Base-by-base conservation (phyloP, 2,888 invertebrate genomes). In the Melipona beecheii region DNA sequence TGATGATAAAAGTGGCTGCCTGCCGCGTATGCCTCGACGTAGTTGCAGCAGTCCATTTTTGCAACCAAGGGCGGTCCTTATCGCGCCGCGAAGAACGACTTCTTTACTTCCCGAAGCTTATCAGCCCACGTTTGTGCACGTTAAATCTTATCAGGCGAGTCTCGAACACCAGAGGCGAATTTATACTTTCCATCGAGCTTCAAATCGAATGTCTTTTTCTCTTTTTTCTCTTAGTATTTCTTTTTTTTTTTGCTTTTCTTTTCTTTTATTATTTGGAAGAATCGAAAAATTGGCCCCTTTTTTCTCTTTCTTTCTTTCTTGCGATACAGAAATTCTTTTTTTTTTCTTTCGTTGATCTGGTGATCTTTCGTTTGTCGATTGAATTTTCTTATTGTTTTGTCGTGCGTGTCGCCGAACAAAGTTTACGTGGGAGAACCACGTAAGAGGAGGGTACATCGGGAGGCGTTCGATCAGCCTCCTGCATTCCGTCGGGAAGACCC, bases 41-140 rank as follows among this genome's bases (percentile, higher is more conserved):
- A 93, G 90, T 94, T 94, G 86, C 94, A 94, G 87, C 94, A 94
- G 92, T 94, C 93, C 94, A 94, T 94, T 74, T 90, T 85, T 71
- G 75, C 77, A 56, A 52, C 66, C 64, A 43, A 72, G 68, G 81
- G 27, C 66, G 69, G 65, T 58, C 75, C 68, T 75, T 84, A 83
- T 83, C 84, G 68, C 71, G 56, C 27, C 54, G 73, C 84, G 27
- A 56, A 49, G 43, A 76, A 78, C 75, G 70, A 79, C 65, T 70
- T 75, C 73, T 81, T 75, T 64, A 19, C 56, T 27, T 64, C 49
- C 58, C 31, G 66, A 49, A 21, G 62, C 75, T 81, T 76, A 81
- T 83, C 76, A 66, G 73, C 1, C 43, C 62, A 66, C 82, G 77
- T 69, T 75, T 60, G 73, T 11, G 43, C 77, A 74, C 78, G 70